phyloP scores from a whole-genome alignment of 2,113 vertebrate species.

The Rhinogobius similis region DNA sequence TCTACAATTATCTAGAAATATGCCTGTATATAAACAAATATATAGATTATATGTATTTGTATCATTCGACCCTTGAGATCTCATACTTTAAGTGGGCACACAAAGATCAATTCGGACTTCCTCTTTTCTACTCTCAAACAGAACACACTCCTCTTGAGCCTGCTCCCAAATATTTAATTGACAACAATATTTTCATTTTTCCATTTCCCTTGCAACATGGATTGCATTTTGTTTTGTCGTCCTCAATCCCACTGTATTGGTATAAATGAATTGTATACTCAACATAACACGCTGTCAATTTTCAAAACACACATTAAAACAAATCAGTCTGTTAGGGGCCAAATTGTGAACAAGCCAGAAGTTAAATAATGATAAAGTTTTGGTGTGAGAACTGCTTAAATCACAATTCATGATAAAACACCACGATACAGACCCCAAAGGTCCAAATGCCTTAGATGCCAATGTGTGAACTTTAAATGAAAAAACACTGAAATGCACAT shows the following conservation, averaged over 20 bases:
- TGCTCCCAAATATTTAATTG: slow-evolving; percentile 59
- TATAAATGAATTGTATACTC: slow-evolving; percentile 17
- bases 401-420: background rate
- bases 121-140: slow-evolving; percentile 54
- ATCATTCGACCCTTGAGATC: slow-evolving; percentile 75
- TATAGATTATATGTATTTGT: slow-evolving; percentile 83
- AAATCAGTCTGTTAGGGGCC: background rate
- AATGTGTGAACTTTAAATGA: slow-evolving; percentile 34
- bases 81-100: slow-evolving; percentile 57
- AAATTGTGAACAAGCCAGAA: background rate
- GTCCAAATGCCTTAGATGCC: slow-evolving; percentile 50
- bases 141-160: slow-evolving; percentile 47
- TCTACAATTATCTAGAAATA: slow-evolving; percentile 74
- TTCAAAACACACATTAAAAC: background rate
- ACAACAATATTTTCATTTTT: slow-evolving; percentile 43
- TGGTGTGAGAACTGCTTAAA: background rate
- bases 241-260: slow-evolving; percentile 23
- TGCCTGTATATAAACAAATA: slow-evolving; percentile 83
- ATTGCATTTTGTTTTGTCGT: slow-evolving; percentile 42
- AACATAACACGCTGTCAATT: background rate
- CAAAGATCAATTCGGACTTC: slow-evolving; percentile 43
- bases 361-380: background rate
- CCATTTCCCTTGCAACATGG: slow-evolving; percentile 54
- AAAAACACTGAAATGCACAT: slow-evolving; percentile 33
- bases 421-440: background rate